A percentile compares a stretch with the other conserved stretches of the same genome.
phyloP scores from a whole-genome alignment of 2,888 invertebrate genomes.

The Anarsia innoxiella region DNA sequence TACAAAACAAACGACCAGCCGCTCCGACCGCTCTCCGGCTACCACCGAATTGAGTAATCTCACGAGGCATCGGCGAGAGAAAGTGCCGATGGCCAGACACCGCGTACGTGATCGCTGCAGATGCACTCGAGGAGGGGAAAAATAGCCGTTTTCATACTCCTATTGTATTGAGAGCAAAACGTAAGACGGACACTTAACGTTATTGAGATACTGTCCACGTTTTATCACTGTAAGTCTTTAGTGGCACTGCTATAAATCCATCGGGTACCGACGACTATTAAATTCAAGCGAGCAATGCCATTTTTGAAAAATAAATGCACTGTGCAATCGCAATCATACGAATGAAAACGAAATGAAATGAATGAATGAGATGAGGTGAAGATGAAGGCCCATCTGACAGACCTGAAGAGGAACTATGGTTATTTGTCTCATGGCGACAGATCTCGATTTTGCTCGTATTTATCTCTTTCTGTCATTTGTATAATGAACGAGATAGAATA shows the following conservation, averaged over 20 bases:
- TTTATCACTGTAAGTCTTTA: background rate
- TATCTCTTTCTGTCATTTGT: background rate
- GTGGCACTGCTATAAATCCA: background rate
- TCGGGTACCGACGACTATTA: too few species aligned
- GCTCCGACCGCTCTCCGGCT: constrained; percentile 29
- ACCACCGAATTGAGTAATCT: constrained; percentile 59
- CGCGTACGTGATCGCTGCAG: constrained; percentile 41
- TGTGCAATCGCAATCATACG: too few species aligned
- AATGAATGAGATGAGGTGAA: too few species aligned
- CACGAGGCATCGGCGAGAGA: constrained; percentile 61
- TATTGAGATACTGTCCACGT: background rate
- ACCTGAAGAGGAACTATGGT: constrained; percentile 7
- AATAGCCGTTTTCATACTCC: constrained; percentile 31
- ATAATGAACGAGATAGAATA: background rate
- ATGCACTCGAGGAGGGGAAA: constrained; percentile 46
- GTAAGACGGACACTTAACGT: constrained; percentile 2
- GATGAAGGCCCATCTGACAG: constrained; percentile 25
- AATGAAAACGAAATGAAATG: constrained; percentile 23
- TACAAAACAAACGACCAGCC: constrained; percentile 37
- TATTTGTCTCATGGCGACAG: constrained; percentile 1
- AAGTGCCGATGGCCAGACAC: constrained; percentile 52
- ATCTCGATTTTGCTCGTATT: background rate
- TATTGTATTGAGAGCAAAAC: constrained; percentile 26
- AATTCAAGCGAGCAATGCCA: constrained; percentile 23
- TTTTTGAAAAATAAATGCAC: constrained; percentile 32